These are phyloP conservation scores for Alviniconcha marisindica DNA, from an alignment of 1,140 invertebrate genomes.

Conservation along the genomic window DNA sequence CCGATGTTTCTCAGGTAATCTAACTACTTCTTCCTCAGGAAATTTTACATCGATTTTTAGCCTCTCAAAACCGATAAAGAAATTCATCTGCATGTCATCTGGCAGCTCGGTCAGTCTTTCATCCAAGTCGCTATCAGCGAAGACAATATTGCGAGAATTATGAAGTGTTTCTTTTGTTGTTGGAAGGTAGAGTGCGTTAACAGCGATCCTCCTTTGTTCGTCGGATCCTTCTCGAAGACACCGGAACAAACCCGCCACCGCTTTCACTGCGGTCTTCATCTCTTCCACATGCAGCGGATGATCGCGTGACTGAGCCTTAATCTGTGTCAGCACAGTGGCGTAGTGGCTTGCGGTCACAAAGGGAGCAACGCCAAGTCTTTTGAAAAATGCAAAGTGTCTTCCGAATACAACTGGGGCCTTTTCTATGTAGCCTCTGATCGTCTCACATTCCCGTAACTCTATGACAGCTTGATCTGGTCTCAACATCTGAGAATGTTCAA, in stretches of 20 bases:
- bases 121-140: constrained; percentile 40
- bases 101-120: constrained; percentile 5
- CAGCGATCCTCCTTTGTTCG: not conserved
- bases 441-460: constrained; percentile 45
- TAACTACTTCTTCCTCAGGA: constrained; percentile 33
- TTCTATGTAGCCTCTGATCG: constrained; percentile 55
- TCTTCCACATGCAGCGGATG: constrained; percentile 57
- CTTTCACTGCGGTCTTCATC: constrained; percentile 47
- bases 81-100: constrained; percentile 18
- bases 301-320: constrained; percentile 40
- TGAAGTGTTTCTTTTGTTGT: constrained; percentile 35
- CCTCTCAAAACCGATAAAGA: constrained; percentile 45
- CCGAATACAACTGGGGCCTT: constrained; percentile 54
- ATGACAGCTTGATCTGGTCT: constrained; percentile 52
- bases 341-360: constrained; percentile 49
- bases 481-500: constrained; percentile 48
- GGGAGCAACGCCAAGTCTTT: constrained; percentile 50
- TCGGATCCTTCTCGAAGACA: not conserved
- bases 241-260: constrained; percentile 51
- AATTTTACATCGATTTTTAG: constrained; percentile 37
- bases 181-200: constrained; percentile 56
- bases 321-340: constrained; percentile 45
- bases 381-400: constrained; percentile 56
- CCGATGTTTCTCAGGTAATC: constrained; percentile 44
- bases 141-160: constrained; percentile 44